phyloP scores from a whole-genome alignment of 64 coral and sea anemone genomes.

The Porites australiensis region DNA sequence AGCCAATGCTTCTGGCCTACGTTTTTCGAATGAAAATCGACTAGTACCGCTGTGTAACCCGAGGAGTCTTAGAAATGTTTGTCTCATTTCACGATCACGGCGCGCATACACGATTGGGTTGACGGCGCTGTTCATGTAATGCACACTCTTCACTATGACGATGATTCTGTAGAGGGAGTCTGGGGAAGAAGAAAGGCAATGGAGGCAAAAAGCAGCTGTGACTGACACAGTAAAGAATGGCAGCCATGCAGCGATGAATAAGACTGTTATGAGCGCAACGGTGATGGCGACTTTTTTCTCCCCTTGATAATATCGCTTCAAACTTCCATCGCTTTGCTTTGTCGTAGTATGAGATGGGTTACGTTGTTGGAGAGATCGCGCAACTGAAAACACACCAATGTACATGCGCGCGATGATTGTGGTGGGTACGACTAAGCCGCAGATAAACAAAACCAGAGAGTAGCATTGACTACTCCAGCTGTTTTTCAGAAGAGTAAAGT shows the following conservation, averaged over 20 bases:
- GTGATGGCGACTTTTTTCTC: constrained; percentile 65
- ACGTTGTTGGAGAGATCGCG: constrained; percentile 48
- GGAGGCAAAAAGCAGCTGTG: constrained; percentile 24
- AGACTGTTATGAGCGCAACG: constrained; percentile 38
- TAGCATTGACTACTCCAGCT: neutral
- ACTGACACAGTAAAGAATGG: constrained; percentile 63
- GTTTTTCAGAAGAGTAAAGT: neutral
- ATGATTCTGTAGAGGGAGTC: constrained; percentile 25
- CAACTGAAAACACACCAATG: constrained; percentile 23
- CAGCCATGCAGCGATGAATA: constrained; percentile 64
- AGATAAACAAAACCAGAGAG: constrained; percentile 4
- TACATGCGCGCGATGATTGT: constrained; percentile 38
- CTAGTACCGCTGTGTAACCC: neutral
- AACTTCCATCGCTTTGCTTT: neutral
- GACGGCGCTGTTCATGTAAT: constrained; percentile 57
- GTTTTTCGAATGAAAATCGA: neutral
- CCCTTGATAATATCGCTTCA: constrained; percentile 19
- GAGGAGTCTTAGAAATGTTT: constrained; percentile 29
- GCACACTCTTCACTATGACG: constrained; percentile 67
- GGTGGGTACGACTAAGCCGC: constrained; percentile 31
- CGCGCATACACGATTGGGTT: constrained; percentile 70
- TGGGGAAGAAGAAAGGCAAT: constrained; percentile 38
- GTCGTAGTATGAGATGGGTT: neutral
- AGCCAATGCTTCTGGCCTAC: neutral
- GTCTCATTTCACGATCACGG: constrained; percentile 65